phyloP scores from a whole-genome alignment of 2,888 invertebrate species.

The Morinoia aosen region DNA sequence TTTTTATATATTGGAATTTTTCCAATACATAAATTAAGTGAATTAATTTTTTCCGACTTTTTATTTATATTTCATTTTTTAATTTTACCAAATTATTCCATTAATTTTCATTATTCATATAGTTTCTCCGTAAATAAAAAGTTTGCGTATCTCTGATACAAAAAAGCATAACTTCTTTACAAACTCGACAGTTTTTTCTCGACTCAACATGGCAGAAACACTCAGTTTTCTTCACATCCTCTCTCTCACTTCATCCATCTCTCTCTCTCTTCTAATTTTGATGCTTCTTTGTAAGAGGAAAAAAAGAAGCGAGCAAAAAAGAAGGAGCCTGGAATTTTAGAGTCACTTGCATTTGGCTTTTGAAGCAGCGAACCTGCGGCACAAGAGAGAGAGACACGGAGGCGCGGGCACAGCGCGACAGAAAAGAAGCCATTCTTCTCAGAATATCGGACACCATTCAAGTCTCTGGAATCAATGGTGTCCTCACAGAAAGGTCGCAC shows the following conservation, averaged over 20 bases:
- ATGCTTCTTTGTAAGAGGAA: not conserved
- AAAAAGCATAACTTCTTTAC: too few species aligned
- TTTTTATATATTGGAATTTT: too few species aligned
- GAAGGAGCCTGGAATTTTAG: not conserved
- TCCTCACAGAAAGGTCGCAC: not conserved
- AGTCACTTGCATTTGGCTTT: not conserved
- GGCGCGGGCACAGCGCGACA: not conserved
- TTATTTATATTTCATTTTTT: too few species aligned
- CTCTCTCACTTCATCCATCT: not conserved
- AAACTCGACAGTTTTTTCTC: too few species aligned
- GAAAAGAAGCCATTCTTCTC: not conserved
- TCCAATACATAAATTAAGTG: too few species aligned
- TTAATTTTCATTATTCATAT: too few species aligned
- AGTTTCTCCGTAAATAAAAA: too few species aligned
- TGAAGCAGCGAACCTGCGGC: not conserved
- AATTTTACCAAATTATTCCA: too few species aligned
- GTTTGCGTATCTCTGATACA: too few species aligned
- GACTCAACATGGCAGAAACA: not conserved
- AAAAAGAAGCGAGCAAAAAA: not conserved
- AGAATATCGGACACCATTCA: slow-evolving; percentile 10
- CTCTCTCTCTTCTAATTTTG: not conserved
- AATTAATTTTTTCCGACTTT: too few species aligned
- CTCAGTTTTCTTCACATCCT: not conserved
- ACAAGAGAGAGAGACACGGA: not conserved
- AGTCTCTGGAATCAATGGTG: not conserved